Conservation (phyloP, 2,888 invertebrate species). For the Ornithoptera priamus region DNA sequence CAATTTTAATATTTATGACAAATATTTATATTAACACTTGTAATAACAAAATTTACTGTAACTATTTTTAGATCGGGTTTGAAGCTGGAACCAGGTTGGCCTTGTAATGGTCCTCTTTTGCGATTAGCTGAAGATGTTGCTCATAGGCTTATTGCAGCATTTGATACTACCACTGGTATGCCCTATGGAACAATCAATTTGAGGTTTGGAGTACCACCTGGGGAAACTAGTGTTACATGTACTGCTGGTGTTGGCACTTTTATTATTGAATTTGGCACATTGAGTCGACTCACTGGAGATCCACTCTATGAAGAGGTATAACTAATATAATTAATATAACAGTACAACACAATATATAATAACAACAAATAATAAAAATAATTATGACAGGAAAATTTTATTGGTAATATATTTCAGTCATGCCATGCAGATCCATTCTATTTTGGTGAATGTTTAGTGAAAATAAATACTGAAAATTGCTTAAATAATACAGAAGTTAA, state of each 20-base stretch:
- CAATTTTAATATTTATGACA: not conserved
- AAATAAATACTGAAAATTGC: too few relatives aligned
- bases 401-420: too few relatives aligned
- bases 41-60: not conserved
- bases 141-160: slow-evolving; percentile 92
- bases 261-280: slow-evolving; percentile 96
- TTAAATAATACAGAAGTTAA: too few relatives aligned
- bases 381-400: too few relatives aligned
- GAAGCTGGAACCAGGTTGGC: slow-evolving; percentile 95
- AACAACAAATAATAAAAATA: too few relatives aligned
- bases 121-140: slow-evolving; percentile 97
- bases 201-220: slow-evolving; percentile 92
- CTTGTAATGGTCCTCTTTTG: slow-evolving; percentile 96
- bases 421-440: too few relatives aligned
- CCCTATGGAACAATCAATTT: slow-evolving; percentile 98
- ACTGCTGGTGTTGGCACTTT: slow-evolving; percentile 99
- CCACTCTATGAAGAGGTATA: slow-evolving; percentile 93
- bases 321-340: not conserved
- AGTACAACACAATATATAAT: not conserved
- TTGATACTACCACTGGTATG: slow-evolving; percentile 96
- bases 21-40: not conserved
- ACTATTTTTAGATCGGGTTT: slow-evolving; percentile 83
- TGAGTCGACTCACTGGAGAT: slow-evolving; percentile 95
- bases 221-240: slow-evolving; percentile 98
- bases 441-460: too few relatives aligned